These are phyloP conservation scores for Periophthalmus modestus DNA, from an alignment of 2,113 vertebrate species.

Conservation along the genomic window DNA sequence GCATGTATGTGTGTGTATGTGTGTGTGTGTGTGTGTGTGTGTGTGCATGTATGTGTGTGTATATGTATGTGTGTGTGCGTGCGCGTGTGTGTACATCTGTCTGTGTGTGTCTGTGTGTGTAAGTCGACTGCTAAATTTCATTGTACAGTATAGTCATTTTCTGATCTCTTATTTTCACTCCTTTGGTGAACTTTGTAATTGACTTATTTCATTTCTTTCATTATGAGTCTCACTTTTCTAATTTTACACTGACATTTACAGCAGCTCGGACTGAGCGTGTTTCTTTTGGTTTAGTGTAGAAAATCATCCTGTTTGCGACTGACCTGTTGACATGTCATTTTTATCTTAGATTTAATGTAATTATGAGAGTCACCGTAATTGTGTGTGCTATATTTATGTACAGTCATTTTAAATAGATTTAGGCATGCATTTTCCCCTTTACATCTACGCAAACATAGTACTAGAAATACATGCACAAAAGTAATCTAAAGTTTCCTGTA, in stretches of 20 bases:
- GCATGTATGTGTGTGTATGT: too few species aligned
- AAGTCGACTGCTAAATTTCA: conserved; percentile 47
- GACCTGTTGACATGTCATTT: neutral
- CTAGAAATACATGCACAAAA: neutral
- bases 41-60: too few species aligned
- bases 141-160: conserved; percentile 61
- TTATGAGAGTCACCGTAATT: neutral
- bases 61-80: too few species aligned
- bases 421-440: neutral
- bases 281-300: neutral
- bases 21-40: too few species aligned
- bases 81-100: too few species aligned
- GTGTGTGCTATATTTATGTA: neutral
- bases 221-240: conserved; percentile 49
- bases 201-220: conserved; percentile 47
- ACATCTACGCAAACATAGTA: neutral
- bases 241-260: conserved; percentile 17
- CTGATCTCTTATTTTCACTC: conserved; percentile 40
- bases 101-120: neutral
- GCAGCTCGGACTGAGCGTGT: neutral
- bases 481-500: neutral
- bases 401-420: neutral
- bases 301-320: neutral
- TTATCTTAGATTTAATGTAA: conserved; percentile 1
- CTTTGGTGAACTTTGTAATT: conserved; percentile 34